Base-by-base conservation (phyloP, 2,888 invertebrate genomes). In the Ligdia adustata region DNA sequence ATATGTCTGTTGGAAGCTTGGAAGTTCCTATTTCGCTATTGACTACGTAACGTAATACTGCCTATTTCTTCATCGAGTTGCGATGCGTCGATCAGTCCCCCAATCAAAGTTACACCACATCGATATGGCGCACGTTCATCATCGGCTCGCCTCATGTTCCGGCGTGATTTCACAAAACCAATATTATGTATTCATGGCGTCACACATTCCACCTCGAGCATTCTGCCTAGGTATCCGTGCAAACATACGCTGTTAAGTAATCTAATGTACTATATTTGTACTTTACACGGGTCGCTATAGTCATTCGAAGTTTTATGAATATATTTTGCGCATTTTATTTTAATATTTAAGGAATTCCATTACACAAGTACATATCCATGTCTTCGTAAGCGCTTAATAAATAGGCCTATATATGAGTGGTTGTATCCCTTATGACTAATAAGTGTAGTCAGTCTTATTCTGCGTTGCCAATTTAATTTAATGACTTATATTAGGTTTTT, bases 201-300 rank as follows among this genome's bases (percentile, higher is more conserved):
- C 66, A 68, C 63, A 57, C 70, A 74, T 71, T 67, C 70, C 66
- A 64, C 57, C 44, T 64, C 55, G 56, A 66, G 58, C 66, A 66
- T 73, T 69, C 64, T 61, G 63, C 59, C 62, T 69, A n/a, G n/a
- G n/a, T n/a, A 62, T 62, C 64, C 66, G 69, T 66, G 66, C 67
- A 69, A 70, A 72, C 70, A 72, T 65, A 69, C 62, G 62, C 44
- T 64, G 69, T 75, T 75, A 64, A 62, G 64, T 72, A 75, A 77
- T 72, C 72, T n/a, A 65, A 67, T 67, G 65, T 67, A 64, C 64
- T 67, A 63, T 70, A 69, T 69, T 64, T 66, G 66, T 66, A 69
- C n/a, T n/a, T n/a, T n/a, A n/a, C 45, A 56, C 55, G 50, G 50
- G 63, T 65, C 62, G 69, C 64, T 66, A 67, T 65, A 52, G 48